phyloP scores from a whole-genome alignment of 2,888 invertebrate genomes.

The Rhopalosiphum nymphaeae region DNA sequence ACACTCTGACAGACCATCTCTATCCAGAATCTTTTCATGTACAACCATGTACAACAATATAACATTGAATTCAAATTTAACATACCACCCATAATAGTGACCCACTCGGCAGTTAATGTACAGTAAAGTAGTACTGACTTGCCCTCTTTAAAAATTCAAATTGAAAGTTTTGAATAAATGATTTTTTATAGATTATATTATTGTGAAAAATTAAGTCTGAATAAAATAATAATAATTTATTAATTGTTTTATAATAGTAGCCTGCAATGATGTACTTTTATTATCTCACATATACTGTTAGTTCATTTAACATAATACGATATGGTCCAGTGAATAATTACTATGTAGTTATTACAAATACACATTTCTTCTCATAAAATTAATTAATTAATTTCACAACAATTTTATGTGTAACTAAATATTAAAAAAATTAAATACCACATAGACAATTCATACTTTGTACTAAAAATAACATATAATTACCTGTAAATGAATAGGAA shows the following conservation, averaged over 20 bases:
- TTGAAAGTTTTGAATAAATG: too few relatives aligned
- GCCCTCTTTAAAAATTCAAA: neutral
- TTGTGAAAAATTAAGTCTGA: neutral
- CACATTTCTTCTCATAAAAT: neutral
- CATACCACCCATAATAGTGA: too few relatives aligned
- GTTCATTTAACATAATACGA: slow-evolving; percentile 7
- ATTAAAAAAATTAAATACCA: neutral
- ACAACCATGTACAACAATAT: too few relatives aligned
- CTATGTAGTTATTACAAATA: slow-evolving; percentile 3
- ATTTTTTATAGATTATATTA: neutral
- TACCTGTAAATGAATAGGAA: slow-evolving; percentile 94
- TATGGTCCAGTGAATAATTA: slow-evolving; percentile 5
- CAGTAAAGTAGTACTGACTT: too few relatives aligned
- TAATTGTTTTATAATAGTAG: neutral
- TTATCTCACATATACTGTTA: slow-evolving; percentile 41
- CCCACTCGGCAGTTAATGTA: too few relatives aligned
- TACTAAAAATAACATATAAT: slow-evolving; percentile 67
- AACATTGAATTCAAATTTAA: too few relatives aligned
- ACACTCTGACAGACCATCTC: too few relatives aligned
- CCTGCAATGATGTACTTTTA: neutral
- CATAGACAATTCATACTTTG: neutral
- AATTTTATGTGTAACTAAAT: neutral
- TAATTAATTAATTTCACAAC: neutral
- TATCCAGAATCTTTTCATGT: too few relatives aligned
- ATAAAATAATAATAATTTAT: neutral